Base-by-base conservation (phyloP, 2,888 invertebrate species). In the Heliconius sara region DNA sequence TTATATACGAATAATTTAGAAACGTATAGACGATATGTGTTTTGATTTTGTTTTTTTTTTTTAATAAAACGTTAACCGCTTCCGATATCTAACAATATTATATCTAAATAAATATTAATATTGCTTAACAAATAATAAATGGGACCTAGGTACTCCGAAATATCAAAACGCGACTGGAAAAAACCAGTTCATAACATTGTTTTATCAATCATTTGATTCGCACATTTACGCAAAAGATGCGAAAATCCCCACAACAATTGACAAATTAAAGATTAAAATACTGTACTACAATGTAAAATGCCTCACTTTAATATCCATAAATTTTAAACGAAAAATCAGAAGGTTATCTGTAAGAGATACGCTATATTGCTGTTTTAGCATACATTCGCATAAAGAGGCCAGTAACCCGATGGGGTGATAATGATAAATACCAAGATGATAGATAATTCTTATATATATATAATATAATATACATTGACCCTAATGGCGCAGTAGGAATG, bases 381-480 rank as follows among this genome's bases (percentile, higher is more conserved):
- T 67, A 78, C 60, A 74, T 68, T 78, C 78, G 73, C 74, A 78
- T 78, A 74, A 57, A 78, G 78, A 78, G 78, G 78, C 74, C 78
- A 78, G 60, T 74, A 74, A 78, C 78, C 78, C 43, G 78, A 78
- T 74, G 68, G 43, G 74, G 74, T 63, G 78, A 78, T 74, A 74
- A 74, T 30, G 78, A 78, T 78, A 73, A 60, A 27, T 78, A 78
- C 57, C 34, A 73, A 34, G 43, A 27, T 34, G 73, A 39, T 39
- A 34, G 43, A 74, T 78, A 68, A 57, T 57, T 57, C 22, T 57
- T 57, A 22, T n/a, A 57, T 57, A n/a, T 57, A 12, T 13, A 57
- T 27, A 73, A 72, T 67, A 67, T 66, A 34, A 39, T 25, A 73
- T 39, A 68, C n/a, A 68, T 68, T 12, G 34, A 22, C 22, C 67